Evolutionary conservation across 2,888 invertebrate genomes (phyloP).

Genomic region (Tridacna gigas): DNA sequence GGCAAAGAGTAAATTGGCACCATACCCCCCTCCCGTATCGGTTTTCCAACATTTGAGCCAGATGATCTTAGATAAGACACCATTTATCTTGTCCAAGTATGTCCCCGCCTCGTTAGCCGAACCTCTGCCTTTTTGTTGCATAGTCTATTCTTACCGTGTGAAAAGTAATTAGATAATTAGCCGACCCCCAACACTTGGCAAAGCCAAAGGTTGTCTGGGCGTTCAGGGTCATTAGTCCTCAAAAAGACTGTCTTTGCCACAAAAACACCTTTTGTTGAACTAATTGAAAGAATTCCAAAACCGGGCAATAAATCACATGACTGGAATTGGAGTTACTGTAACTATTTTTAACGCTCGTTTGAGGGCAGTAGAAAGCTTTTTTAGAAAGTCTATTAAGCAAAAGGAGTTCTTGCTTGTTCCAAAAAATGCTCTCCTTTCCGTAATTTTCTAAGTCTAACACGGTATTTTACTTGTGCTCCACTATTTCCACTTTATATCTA

Average conservation of each 20-base stretch:
- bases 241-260: conserved; percentile 51
- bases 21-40: no score
- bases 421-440: no score
- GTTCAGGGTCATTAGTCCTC: conserved; percentile 42
- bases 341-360: neutral
- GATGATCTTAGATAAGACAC: conserved; percentile 37
- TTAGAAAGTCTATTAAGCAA: no score
- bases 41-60: conserved; percentile 22
- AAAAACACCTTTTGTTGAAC: conserved; percentile 57
- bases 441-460: no score
- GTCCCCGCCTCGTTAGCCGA: conserved; percentile 56
- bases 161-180: conserved; percentile 57
- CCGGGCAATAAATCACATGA: conserved; percentile 8
- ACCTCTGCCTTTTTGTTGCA: conserved; percentile 50
- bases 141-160: conserved; percentile 54
- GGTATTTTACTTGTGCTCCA: no score
- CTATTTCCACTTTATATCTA: no score
- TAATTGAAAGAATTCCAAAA: conserved; percentile 53
- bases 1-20: no score
- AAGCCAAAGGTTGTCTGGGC: conserved; percentile 54
- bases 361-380: no score
- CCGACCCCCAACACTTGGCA: conserved; percentile 49
- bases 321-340: neutral
- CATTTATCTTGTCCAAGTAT: conserved; percentile 47
- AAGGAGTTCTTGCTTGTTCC: no score